Evolutionary conservation across 2,113 vertebrate genomes (phyloP), one percentile per base, ranked within the genome.

Genomic region (Anoura caudifer): DNA sequence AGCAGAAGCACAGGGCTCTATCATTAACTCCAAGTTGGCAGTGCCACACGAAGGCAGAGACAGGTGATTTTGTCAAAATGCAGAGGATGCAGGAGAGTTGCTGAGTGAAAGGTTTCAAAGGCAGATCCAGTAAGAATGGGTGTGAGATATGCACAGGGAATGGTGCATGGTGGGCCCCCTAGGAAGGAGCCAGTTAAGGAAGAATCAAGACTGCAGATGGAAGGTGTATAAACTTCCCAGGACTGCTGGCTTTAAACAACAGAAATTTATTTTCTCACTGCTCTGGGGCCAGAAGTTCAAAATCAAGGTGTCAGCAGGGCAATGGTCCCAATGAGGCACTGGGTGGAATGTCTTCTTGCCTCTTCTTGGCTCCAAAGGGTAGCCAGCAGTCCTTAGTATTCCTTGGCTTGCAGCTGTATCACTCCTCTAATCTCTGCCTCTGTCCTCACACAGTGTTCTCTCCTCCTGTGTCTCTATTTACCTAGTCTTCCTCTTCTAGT

Each of bases 111-210:
- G 33, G 22, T 76, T 67, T 80, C 26, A n/a, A 26, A 87, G 36
- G 73, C 43, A 90, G 87, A 81, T 45, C 5, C 31, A 17, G 28
- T 5, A n/a, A 3, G 16, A 80, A 36, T 10, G 17, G 43, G 13
- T 20, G 3, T 5, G 24, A 43, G 41, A 36, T 19, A 41, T 47
- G 83, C 5, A 20, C 52, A 36, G 8, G 69, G 86, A 52, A 17
- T 7, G 54, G 54, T 6, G 16, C 2, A 0, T 1, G 36, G 28
- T 15, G 24, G 17, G 1, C 70, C 10, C 4, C 41, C 26, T 4
- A 5, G 45, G 5, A 65, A 56, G 33, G 16, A 61, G 33, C 31
- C 22, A 43, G 45, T 41, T 7, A n/a, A 65, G 52, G 45, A 83
- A 87, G 54, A 67, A 61, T 50, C 45, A 15, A 77, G 80, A 6